Conservation (phyloP, 2,888 invertebrate species). For the Polyploca ridens region DNA sequence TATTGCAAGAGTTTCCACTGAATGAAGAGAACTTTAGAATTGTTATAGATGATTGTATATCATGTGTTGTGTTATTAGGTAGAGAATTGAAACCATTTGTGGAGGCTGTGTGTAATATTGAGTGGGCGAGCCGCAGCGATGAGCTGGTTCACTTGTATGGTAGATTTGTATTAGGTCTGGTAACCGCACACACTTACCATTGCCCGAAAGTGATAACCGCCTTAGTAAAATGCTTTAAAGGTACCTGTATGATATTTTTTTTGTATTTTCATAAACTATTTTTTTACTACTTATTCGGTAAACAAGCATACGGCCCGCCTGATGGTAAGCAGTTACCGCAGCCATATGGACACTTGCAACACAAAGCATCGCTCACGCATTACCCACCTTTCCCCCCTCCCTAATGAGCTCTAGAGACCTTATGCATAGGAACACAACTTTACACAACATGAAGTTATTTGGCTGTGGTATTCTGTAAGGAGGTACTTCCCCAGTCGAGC, state of each 20-base stretch:
- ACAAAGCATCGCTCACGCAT: no score
- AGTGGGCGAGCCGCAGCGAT: conserved; percentile 65
- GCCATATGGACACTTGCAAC: no score
- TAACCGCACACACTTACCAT: conserved; percentile 78
- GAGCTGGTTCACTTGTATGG: conserved; percentile 63
- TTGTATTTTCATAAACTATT: no score
- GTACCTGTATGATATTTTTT: conserved; percentile 42
- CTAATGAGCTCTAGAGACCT: no score
- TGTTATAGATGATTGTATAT: conserved; percentile 70
- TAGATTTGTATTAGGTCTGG: conserved; percentile 65
- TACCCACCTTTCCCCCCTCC: no score
- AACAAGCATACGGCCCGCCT: no score
- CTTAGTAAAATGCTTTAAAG: conserved; percentile 72
- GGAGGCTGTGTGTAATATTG: conserved; percentile 64
- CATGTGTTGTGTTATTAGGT: conserved; percentile 70
- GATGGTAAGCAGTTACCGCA: no score
- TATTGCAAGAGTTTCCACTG: conserved; percentile 69
- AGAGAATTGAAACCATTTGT: conserved; percentile 69
- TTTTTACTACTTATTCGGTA: no score
- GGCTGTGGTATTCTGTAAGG: no score
- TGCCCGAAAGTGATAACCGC: conserved; percentile 64
- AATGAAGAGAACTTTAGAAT: conserved; percentile 72
- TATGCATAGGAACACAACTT: no score
- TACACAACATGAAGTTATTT: no score
- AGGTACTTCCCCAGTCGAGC: no score